Base-by-base conservation (phyloP, 2,113 vertebrate genomes). In the Suncus etruscus region DNA sequence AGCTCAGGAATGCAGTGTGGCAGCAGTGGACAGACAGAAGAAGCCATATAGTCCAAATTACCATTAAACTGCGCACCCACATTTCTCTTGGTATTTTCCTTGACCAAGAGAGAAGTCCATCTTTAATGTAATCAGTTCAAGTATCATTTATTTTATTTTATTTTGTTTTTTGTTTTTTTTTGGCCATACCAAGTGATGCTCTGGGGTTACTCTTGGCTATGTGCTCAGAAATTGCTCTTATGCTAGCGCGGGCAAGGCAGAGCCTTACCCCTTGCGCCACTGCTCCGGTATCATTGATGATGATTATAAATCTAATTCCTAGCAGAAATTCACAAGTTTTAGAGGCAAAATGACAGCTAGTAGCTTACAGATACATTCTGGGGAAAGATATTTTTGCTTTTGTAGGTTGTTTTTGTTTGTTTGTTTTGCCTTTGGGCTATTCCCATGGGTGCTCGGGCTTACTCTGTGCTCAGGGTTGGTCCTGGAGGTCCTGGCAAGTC, bases 91-190 rank as follows among this genome's bases (percentile, higher is more conserved):
- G 45, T 39, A 1, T 47, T 54, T 45, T 29, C 75, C 94, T 94
- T 74, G 87, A 94, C 83, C 61, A 92, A 90, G 48, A 89, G 39
- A 89, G 39, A 93, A 92, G 91, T 78, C 20, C 22, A 89, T 66
- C 68, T 92, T 85, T 87, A 91, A 61, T 95, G 68, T 78, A 83
- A 93, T 88, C 32, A 48, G 61, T 63, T 77, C 90, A 92, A 69
- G 68, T 31, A 31, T 29, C n/a, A 69, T 6, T 8, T 39, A 39
- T 39, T 39, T 39, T 39, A 39, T 39, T 39, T 39, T 39, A 39
- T 39, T 39, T 39, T 39, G 39, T 3, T 39, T 39, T 39, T 39
- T 39, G 3, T 39, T 39, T 39, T 39, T 39, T 39, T 39, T 39
- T 39, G 39, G 39, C 39, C 39, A 39, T 39, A 39, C 39, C 39